Evolutionary conservation across 2,113 vertebrate genomes (phyloP), one percentile per base, ranked within the genome.

Genomic region (Centrocercus urophasianus): DNA sequence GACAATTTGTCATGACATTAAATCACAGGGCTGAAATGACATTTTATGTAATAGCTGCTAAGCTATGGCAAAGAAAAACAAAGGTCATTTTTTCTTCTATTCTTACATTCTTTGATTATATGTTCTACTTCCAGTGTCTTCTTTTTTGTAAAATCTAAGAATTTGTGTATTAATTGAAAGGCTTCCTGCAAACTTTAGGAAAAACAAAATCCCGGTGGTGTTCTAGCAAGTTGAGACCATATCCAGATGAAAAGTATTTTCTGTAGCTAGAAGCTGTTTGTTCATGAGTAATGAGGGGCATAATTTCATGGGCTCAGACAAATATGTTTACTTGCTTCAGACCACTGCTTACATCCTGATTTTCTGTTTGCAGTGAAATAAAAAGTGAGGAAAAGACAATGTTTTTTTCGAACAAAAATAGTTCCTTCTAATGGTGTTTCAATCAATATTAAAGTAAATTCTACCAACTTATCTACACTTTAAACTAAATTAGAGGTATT

Each of bases 381-480:
- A 6, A 90, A 43, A 25, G 28, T 38, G 38, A 45, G 18, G 13
- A 36, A 60, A 52, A 80, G 1, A 2, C 25, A 70, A 15, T 1
- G 0, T 8, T 27, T 30, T 75, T 90, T 74, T 19, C 6, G 50
- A 67, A 22, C 1, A 27, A 47, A 59, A 75, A 36, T 17, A 42
- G 1, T 21, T 8, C 0, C 36, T 73, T 56, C 42, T 70, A 6
- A 66, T 3, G 3, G 1, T 9, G 1, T 77, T 54, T 71, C 13
- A 63, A 19, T 50, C 3, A 11, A 4, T 1, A 5, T 75, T n/a
- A 34, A 64, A 72, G 72, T 25, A 32, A 56, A 52, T 32, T 72
- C 4, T 10, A 40, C 2, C 1, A 27, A 14, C 0, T 43, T 30
- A 8, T 9, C 4, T 6, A 57, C 6, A 14, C 42, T 67, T 67